Percentiles rank a stretch among this genome's conserved stretches.
Conservation (phyloP, 2,888 invertebrate species). For the Yponomeuta plumbellus region DNA sequence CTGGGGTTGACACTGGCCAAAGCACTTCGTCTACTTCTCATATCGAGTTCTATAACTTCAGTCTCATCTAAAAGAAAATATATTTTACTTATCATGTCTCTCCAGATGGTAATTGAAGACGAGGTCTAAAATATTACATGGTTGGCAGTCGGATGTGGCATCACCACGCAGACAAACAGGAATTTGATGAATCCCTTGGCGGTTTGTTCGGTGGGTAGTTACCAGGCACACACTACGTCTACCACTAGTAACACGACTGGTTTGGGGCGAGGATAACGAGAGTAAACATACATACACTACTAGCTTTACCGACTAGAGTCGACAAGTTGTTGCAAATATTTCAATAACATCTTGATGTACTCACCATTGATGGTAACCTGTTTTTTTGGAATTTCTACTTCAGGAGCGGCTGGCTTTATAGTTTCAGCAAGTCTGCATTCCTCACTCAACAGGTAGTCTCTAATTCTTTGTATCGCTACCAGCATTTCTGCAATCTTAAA, state of each 20-base stretch:
- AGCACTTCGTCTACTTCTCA: background rate
- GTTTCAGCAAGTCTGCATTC: slow-evolving; percentile 50
- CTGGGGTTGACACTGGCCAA: background rate
- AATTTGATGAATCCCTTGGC: too few species aligned
- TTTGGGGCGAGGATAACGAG: too few species aligned
- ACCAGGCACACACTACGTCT: too few species aligned
- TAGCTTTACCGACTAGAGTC: too few species aligned
- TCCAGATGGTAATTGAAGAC: too few species aligned
- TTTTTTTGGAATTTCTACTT: slow-evolving; percentile 40
- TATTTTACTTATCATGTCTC: background rate
- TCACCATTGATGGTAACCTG: slow-evolving; percentile 37
- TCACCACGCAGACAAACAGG: too few species aligned
- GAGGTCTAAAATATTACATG: too few species aligned
- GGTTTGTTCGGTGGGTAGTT: too few species aligned
- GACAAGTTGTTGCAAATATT: background rate
- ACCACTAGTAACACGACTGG: too few species aligned
- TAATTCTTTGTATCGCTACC: slow-evolving; percentile 63
- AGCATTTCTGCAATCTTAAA: slow-evolving; percentile 65
- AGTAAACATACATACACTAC: too few species aligned
- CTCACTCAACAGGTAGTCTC: slow-evolving; percentile 58
- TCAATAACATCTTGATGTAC: background rate
- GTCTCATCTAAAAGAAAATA: background rate
- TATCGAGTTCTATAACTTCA: background rate
- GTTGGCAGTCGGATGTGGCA: too few species aligned
- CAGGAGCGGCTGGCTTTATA: slow-evolving; percentile 54